Conservation (phyloP, 1,140 invertebrate species). For the Rhizoglyphus robini region DNA sequence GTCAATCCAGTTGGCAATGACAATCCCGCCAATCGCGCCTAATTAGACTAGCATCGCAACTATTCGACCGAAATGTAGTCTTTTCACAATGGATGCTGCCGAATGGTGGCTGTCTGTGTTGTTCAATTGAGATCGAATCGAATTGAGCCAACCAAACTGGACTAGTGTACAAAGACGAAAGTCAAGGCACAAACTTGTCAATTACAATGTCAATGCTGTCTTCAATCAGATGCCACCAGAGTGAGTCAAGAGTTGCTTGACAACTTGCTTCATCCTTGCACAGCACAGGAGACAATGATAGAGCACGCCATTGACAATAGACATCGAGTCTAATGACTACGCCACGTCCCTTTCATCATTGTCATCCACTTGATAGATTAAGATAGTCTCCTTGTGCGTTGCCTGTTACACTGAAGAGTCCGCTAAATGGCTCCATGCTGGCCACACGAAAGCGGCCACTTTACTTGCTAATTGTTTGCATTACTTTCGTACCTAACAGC, state of each 20-base stretch:
- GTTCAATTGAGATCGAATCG: background rate
- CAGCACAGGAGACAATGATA: conserved; percentile 4
- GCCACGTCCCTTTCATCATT: conserved; percentile 12
- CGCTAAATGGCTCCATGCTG: conserved; percentile 10
- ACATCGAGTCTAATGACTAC: conserved; percentile 1
- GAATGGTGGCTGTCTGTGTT: background rate
- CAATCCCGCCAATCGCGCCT: no score
- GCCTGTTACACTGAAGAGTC: conserved; percentile 1
- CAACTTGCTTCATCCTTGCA: conserved; percentile 5
- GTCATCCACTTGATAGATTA: conserved; percentile 15
- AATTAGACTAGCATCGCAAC: background rate
- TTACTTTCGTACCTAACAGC: background rate
- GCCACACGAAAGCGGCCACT: conserved; percentile 4
- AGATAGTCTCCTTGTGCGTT: background rate
- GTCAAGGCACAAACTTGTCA: background rate
- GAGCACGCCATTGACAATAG: conserved; percentile 15
- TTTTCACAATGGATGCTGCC: background rate
- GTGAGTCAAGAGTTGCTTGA: background rate
- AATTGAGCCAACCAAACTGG: background rate
- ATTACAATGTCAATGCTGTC: conserved; percentile 6
- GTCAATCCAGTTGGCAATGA: background rate
- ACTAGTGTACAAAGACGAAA: no score
- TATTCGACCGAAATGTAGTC: background rate
- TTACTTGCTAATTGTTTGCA: conserved; percentile 13
- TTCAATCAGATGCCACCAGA: background rate